phyloP scores from a whole-genome alignment of 1,140 invertebrate species.

The Cherax destructor region DNA sequence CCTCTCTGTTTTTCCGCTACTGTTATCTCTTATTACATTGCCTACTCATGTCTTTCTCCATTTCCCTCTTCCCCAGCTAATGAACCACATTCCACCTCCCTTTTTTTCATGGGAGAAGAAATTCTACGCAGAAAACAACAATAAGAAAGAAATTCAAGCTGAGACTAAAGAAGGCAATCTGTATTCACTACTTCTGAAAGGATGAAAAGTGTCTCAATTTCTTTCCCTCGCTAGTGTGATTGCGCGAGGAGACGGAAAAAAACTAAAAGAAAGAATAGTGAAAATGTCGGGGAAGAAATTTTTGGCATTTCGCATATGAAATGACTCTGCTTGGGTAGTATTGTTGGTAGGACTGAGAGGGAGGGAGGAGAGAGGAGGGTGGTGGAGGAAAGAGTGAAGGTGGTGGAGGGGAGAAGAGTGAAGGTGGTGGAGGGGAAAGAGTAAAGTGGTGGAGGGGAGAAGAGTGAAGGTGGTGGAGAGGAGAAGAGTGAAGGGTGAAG shows the following conservation, averaged over 20 bases:
- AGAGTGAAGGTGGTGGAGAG: background rate
- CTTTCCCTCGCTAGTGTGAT: background rate
- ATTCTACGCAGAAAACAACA: background rate
- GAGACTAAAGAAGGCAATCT: background rate
- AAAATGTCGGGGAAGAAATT: background rate
- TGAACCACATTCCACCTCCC: too few species aligned
- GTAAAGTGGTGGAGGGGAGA: background rate
- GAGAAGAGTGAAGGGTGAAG: background rate
- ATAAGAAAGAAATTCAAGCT: background rate
- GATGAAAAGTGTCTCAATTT: constrained; percentile 1
- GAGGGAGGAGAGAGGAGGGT: background rate
- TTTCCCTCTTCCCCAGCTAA: too few species aligned
- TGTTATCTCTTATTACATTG: too few species aligned
- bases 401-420: background rate
- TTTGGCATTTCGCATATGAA: background rate
- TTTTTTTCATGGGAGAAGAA: background rate
- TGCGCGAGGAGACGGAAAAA: background rate
- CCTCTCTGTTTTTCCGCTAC: too few species aligned
- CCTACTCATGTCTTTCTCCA: too few species aligned
- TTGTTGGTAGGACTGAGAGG: background rate
- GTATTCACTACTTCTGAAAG: constrained; percentile 1
- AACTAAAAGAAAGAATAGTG: background rate
- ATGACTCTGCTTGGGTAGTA: background rate
- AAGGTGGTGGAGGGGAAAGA: background rate
- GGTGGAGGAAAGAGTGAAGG: background rate